Evolutionary conservation across 2,797 vertebrate species (phyloP), one percentile per base, ranked within the genome.

Genomic region (Fundulus diaphanus): DNA sequence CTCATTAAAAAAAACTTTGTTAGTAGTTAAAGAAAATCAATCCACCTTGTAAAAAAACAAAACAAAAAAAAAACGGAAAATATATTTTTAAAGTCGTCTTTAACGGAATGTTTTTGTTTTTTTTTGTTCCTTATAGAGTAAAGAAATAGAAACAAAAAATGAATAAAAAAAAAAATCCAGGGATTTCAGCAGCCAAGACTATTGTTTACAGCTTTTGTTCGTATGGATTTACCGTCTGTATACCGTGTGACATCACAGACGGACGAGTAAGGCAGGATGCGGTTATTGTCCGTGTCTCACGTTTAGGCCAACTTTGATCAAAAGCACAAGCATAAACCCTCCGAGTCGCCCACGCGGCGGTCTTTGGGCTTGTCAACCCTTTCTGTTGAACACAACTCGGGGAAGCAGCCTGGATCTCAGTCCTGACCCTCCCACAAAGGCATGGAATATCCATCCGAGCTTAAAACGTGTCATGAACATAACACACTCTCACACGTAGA

Each of bases 341-440:
- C n/a, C n/a, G 40, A 44, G 52, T 76, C 72, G 73, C 85, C 76
- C 68, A 75, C 61, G 49, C 72, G 54, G 85, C 22, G 78, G 69
- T 83, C 74, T 80, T 85, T 81, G 70, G 82, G 78, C 80, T 85
- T 72, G 65, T 82, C n/a, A 78, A 73, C 76, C 78, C 82, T 79
- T 90, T 88, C 81, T 91, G 86, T 90, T 87, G 68, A 87, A 89
- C 87, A 84, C 87, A 92, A 91, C 91, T 95, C 95, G 94, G 95
- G 95, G 95, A 95, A 95, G 95, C 95, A 96, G 95, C 95, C 95
- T 94, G 93, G 94, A 96, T 95, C 95, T 94, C 93, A 88, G 79
- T 89, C 87, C 79, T 56, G 37, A 77, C 80, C 88, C 81, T 42
- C 74, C 67, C 59, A 65, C 22, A 84, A 84, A 90, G 83, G 82